A percentile compares a stretch with the other conserved stretches of the same genome.
phyloP scores from a whole-genome alignment of 1,140 invertebrate genomes.

The Holcopasites calliopsidis region DNA sequence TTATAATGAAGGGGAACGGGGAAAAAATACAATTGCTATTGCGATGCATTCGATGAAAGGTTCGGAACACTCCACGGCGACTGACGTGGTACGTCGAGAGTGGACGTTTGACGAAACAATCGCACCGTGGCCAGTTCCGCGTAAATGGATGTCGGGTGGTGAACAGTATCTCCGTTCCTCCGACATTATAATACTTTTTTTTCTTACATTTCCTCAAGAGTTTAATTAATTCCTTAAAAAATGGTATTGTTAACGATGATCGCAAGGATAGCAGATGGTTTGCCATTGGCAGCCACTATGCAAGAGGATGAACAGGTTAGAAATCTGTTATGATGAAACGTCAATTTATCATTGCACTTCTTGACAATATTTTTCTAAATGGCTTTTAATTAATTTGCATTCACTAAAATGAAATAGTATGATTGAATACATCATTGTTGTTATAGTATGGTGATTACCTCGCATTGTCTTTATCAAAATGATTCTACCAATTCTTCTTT shows the following conservation, averaged over 20 bases:
- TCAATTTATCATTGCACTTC: conserved; percentile 32
- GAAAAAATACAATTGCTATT: background rate
- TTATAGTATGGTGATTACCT: too few species aligned
- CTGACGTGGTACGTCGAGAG: conserved; percentile 71
- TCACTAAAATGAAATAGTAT: background rate
- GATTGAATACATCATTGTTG: background rate
- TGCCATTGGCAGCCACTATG: conserved; percentile 97
- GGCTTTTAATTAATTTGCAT: background rate
- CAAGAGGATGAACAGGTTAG: conserved; percentile 98
- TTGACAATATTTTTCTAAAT: conserved; percentile 5
- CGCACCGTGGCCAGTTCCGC: conserved; percentile 47
- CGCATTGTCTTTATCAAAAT: too few species aligned
- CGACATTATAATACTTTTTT: background rate
- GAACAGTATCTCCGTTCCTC: conserved; percentile 9
- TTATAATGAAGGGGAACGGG: too few species aligned
- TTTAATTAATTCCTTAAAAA: conserved; percentile 71
- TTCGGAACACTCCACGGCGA: conserved; percentile 12
- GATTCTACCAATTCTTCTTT: background rate
- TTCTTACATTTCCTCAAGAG: conserved; percentile 10
- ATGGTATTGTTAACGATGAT: conserved; percentile 99
- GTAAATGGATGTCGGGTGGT: conserved; percentile 47
- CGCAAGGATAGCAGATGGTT: conserved; percentile 94
- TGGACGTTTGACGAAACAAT: conserved; percentile 56
- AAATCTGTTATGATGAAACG: conserved; percentile 64
- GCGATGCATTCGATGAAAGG: background rate